Base-by-base conservation (phyloP, 2,888 invertebrate genomes). In the Xiphydria camelus region DNA sequence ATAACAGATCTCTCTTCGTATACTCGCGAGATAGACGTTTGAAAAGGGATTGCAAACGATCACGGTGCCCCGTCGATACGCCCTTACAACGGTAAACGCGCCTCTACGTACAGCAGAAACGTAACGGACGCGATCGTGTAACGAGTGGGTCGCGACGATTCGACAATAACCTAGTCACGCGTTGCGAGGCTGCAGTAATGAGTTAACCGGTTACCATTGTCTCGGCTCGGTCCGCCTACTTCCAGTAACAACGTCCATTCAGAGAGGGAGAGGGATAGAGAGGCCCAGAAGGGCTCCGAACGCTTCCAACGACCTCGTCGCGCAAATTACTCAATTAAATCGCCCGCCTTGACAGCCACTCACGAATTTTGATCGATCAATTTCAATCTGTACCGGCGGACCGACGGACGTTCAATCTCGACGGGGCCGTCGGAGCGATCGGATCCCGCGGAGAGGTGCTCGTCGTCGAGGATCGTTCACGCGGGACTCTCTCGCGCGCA, bases 291-390 rank as follows among this genome's bases (percentile, higher is more conserved):
- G 37, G 45, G 45, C 48, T 50, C 33, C 36, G 55, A 51, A 49
- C 10, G 56, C 53, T 55, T 62, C 47, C 62, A 53, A 53, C 51
- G 62, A 62, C 62, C 62, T 61, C 64, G 51, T 25, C 31, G 29
- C 45, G 57, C 61, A 55, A 64, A 62, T 64, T 58, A 51, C 56
- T 53, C 55, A 29, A 47, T 50, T 46, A 46, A 53, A 47, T 49
- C 50, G 49, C 41, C 41, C 49, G 32, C 35, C 40, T 33, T 32
- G 32, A 29, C 43, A 15, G 22, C 31, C 25, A 38, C 38, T 38
- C 19, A 37, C 41, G 36, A 45, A 53, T 59, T 59, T 54, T 51
- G 49, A 61, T 61, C 57, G 55, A 55, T 53, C 54, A 57, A 62
- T 62, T 57, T 57, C 48, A 53, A 63, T 57, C 50, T 45, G 7